Evolutionary conservation across 2,888 invertebrate species (phyloP), one percentile per base, ranked within the genome.

Genomic region (Scelioninae gen. 2): DNA sequence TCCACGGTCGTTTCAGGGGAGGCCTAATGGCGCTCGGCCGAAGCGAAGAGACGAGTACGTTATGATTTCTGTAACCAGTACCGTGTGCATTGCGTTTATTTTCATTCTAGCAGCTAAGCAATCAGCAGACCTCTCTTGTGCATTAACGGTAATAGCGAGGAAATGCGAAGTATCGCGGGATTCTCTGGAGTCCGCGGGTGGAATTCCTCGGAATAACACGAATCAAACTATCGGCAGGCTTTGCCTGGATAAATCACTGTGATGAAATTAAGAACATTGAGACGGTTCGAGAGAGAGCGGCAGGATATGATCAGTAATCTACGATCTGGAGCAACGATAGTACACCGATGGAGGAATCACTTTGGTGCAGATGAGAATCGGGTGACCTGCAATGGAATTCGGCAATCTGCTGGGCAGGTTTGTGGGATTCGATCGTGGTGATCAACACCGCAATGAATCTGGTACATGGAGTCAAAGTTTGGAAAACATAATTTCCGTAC

Each of bases 101-200:
- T 58, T 50, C 52, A 39, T 61, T 72, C 60, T 45, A 57, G 61
- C 65, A 58, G 73, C 43, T 64, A 70, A 52, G 79, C 79, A 81
- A 82, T 82, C 81, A 81, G 77, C 63, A 60, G 63, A 52, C 70
- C 52, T 57, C 67, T 61, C 63, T 78, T 80, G 76, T 80, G 78
- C 78, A 82, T 83, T 81, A 83, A 82, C 82, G 78, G 79, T 83
- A 83, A 83, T 83, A 74, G 79, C 76, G 64, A 70, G 76, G 79
- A 81, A 79, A 81, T 78, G 48, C 52, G 76, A 48, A 58, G 58
- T 65, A 60, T 33, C 31, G 72, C 61, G 28, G 52, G 55, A 57
- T 50, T 48, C 41, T 72, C 58, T 57, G 41, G 7, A 1, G 9
- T 18, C 10, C 19, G 19, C 5, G 41, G 43, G 53, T 58, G 43